Evolutionary conservation across 2,888 invertebrate genomes (phyloP), one percentile per base, ranked within the genome.

Genomic region (Gibbula magus): DNA sequence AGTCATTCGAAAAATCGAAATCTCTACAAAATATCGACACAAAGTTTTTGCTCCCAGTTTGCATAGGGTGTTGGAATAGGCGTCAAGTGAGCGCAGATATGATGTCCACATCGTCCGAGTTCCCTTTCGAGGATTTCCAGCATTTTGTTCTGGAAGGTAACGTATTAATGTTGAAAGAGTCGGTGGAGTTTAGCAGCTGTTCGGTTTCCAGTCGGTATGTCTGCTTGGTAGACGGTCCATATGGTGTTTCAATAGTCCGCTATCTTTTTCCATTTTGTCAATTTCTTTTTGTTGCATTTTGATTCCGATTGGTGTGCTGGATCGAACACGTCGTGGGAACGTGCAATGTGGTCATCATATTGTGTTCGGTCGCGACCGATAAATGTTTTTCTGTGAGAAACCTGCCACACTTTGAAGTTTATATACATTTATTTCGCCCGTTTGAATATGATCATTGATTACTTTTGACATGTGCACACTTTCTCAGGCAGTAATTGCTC

Each of bases 101-200:
- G 81, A 75, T 85, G 79, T 80, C 83, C 10, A 79, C 82, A 18
- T 79, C 76, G 35, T 78, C 78, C 56, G 86, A 85, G 32, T 83
- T 83, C 29, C 25, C 83, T 7, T 80, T 84, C 54, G 83, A 84
- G 25, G 84, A 82, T 8, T 85, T 79, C 75, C 70, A 77, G 18
- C 80, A 78, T 13, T 83, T 81, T 78, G 79, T 79, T 39, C 73
- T 79, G 16, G 81, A 82, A 81, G 81, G 81, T 81, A 81, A 51
- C 25, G 2, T 32, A 18, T 32, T 10, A 76, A 32, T 51, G 5
- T 1, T 13, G 4, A 18, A 29, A 51, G 74, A 51, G 56, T 10
- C 20, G 13, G 4, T n/a, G 1, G 20, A 25, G 25, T 20, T 25
- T 8, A 32, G 52, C 51, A 51, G 53, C 52, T 75, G 75, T 52